phyloP scores from a whole-genome alignment of 2,888 invertebrate genomes.

The Heteropelma amictum region DNA sequence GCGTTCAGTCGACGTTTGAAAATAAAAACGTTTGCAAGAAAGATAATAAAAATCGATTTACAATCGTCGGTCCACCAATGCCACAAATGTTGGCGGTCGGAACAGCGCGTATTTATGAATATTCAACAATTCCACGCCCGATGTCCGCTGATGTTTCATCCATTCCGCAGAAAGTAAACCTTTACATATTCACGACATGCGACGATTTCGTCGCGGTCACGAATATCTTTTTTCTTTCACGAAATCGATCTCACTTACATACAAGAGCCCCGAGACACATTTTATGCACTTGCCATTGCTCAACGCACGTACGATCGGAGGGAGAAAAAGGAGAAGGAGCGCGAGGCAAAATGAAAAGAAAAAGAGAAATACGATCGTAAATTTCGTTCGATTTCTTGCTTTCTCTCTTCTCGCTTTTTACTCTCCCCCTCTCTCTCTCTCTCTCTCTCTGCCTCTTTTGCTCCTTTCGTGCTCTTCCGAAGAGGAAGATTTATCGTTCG shows the following conservation, averaged over 20 bases:
- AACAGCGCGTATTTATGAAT: not conserved
- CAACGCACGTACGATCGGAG: not conserved
- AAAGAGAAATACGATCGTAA: constrained; percentile 45
- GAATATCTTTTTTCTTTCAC: constrained; percentile 10
- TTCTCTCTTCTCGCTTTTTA: constrained; percentile 1
- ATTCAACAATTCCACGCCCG: not conserved
- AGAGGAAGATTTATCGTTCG: constrained; percentile 65
- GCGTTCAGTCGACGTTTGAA: not conserved
- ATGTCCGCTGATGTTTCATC: not conserved
- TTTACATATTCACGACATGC: constrained; percentile 26
- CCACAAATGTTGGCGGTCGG: not conserved
- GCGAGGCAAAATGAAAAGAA: not conserved
- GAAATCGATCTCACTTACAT: constrained; percentile 27
- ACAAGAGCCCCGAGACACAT: not conserved
- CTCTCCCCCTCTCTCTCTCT: too few relatives aligned
- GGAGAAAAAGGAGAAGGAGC: not conserved
- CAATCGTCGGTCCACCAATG: constrained; percentile 1
- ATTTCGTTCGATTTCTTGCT: constrained; percentile 36
- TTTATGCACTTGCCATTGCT: constrained; percentile 13
- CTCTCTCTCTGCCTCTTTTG: not conserved
- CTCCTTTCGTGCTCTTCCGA: constrained; percentile 26
- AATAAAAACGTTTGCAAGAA: not conserved
- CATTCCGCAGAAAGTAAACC: not conserved
- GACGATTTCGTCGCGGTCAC: constrained; percentile 23
- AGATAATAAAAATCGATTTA: not conserved